phyloP scores from a whole-genome alignment of 1,140 invertebrate genomes.

The Drosophila lacteicornis region DNA sequence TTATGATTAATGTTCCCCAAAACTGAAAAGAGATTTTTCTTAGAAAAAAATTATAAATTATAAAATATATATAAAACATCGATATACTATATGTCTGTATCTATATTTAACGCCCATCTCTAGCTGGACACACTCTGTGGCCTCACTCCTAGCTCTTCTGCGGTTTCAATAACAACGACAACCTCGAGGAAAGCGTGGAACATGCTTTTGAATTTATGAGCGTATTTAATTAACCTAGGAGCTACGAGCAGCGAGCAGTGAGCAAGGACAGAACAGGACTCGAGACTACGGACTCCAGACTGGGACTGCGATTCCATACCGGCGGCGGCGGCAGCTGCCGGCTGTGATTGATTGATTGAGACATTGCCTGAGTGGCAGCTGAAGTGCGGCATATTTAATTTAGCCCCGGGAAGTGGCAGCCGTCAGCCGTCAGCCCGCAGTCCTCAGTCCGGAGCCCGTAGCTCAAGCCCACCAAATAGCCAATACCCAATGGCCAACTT shows the following conservation, averaged over 20 bases:
- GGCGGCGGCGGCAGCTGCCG: conserved; percentile 49
- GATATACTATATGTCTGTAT: not conserved
- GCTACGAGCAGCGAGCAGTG: conserved; percentile 24
- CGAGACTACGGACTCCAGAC: not conserved
- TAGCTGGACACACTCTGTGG: not conserved
- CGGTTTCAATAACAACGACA: conserved; percentile 24
- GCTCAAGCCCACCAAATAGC: conserved; percentile 11
- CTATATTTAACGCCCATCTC: not conserved
- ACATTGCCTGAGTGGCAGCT: conserved; percentile 73
- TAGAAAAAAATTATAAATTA: too few relatives aligned
- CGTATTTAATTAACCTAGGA: conserved; percentile 73
- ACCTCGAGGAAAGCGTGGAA: conserved; percentile 11
- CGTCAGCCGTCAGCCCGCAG: not conserved
- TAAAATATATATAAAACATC: not conserved
- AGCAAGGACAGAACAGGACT: conserved; percentile 8
- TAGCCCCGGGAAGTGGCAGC: conserved; percentile 20
- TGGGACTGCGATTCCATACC: not conserved
- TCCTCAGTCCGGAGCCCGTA: not conserved
- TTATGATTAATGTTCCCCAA: not conserved
- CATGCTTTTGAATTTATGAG: conserved; percentile 78
- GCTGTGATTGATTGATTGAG: conserved; percentile 79
- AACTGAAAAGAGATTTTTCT: too few relatives aligned
- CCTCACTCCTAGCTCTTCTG: conserved; percentile 22
- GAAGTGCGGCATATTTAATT: conserved; percentile 77
- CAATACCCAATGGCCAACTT: conserved; percentile 34